phyloP scores from a whole-genome alignment of 1,140 invertebrate genomes.

The Drosophila prosaltans region DNA sequence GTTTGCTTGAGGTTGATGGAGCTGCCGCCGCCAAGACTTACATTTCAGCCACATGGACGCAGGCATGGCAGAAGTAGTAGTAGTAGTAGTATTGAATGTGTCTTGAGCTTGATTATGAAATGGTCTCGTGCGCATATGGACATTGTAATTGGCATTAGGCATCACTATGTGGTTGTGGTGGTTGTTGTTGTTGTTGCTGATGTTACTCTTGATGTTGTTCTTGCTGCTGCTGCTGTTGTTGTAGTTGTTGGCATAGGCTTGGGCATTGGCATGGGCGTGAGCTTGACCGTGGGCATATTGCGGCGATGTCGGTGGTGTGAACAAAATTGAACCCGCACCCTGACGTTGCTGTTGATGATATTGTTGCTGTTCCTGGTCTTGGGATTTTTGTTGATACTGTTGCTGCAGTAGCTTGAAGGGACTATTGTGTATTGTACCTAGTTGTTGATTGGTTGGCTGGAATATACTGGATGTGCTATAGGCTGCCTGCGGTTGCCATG shows the following conservation, averaged over 20 bases:
- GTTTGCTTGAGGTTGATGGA: slow-evolving; percentile 23
- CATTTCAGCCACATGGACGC: slow-evolving; percentile 80
- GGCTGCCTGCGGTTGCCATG: slow-evolving; percentile 62
- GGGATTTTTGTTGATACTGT: slow-evolving; percentile 63
- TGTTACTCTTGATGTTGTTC: slow-evolving; percentile 14
- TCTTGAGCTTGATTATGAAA: slow-evolving; percentile 81
- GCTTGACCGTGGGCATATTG: slow-evolving; percentile 50
- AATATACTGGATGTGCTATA: slow-evolving; percentile 69
- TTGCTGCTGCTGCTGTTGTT: slow-evolving; percentile 12
- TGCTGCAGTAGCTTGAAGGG: slow-evolving; percentile 60
- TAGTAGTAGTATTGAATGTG: slow-evolving; percentile 70
- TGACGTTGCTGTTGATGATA: slow-evolving; percentile 17
- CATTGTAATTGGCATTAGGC: slow-evolving; percentile 71
- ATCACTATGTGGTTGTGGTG: slow-evolving; percentile 60
- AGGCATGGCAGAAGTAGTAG: slow-evolving; percentile 69
- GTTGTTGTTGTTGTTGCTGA: slow-evolving; percentile 32
- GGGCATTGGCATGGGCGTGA: slow-evolving; percentile 37
- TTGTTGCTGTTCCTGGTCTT: slow-evolving; percentile 41
- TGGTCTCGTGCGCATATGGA: slow-evolving; percentile 73
- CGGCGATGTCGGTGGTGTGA: slow-evolving; percentile 63
- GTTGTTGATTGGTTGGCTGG: slow-evolving; percentile 41
- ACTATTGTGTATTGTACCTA: slow-evolving; percentile 13
- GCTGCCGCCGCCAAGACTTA: slow-evolving; percentile 80
- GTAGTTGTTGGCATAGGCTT: slow-evolving; percentile 32
- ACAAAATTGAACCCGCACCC: slow-evolving; percentile 16